Evolutionary conservation across 2,113 vertebrate genomes (phyloP), one percentile per base, ranked within the genome.

Genomic region (Mobula hypostoma): DNA sequence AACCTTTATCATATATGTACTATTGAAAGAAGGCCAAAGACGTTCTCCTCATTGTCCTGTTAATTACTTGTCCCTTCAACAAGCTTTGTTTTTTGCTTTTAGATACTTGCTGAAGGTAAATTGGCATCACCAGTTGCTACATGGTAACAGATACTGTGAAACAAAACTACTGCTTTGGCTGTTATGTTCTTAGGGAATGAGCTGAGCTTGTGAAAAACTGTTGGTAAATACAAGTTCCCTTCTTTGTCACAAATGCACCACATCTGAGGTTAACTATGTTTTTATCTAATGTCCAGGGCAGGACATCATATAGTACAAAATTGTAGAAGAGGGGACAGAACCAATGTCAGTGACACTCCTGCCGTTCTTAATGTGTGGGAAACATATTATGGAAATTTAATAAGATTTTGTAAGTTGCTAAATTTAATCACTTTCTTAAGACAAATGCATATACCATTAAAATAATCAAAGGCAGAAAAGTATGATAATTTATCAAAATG

Each of bases 401-500:
- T 74, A 93, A 8, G 36, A 72, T 93, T 11, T 93, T 74, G 36
- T 93, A 56, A 48, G 74, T 40, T 93, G 21, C 32, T 93, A 72
- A 93, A 88, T 32, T 88, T 61, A 74, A 93, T 72, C 68, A 93
- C 9, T 32, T 17, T 74, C 40, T 92, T 48, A 93, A 93, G 68
- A 74, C 32, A 48, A 40, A 48, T 48, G 63, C 40, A 56, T 74
- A 56, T 74, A 74, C 36, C 70, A 93, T 74, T 19, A 9, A 74
- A 74, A 56, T 19, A 87, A 8, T 93, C 91, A 93, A 74, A 93
- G 36, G 11, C 32, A 93, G 21, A 93, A 40, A 93, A 48, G 19
- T 92, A 6, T 92, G 15, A 27, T 93, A 27, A 93, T 93, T 93
- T 74, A 93, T 40, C 70, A 93, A 15, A 74, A 15, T 93, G 68